Conservation (phyloP, 2,888 invertebrate genomes). For the Lottia scabra region DNA sequence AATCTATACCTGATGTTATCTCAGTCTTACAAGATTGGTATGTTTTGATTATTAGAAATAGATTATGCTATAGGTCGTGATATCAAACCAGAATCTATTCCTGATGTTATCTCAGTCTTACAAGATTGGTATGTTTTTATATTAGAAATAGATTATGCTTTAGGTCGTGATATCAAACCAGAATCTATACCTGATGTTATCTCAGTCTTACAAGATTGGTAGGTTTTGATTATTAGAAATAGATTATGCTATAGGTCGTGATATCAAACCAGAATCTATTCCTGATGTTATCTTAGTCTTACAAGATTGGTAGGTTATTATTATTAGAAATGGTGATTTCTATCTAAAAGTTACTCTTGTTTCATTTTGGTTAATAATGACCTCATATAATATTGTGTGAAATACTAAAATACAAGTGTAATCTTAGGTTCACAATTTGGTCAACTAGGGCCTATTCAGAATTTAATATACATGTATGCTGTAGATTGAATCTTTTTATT, state of each 20-base stretch:
- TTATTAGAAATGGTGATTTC: too few species aligned
- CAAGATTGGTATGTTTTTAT: slow-evolving; percentile 59
- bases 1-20: slow-evolving; percentile 85
- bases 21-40: slow-evolving; percentile 71
- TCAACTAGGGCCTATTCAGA: not conserved
- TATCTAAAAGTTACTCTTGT: too few species aligned
- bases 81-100: slow-evolving; percentile 85
- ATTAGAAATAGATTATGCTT: slow-evolving; percentile 91
- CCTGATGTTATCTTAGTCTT: slow-evolving; percentile 79
- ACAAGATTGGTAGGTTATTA: slow-evolving; percentile 58
- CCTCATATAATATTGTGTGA: too few species aligned
- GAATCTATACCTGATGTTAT: slow-evolving; percentile 86
- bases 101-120: slow-evolving; percentile 78
- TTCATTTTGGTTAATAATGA: too few species aligned
- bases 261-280: slow-evolving; percentile 87
- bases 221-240: slow-evolving; percentile 77
- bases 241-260: slow-evolving; percentile 93
- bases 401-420: too few species aligned
- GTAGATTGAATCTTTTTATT: not conserved
- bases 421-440: not conserved
- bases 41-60: slow-evolving; percentile 77
- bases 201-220: slow-evolving; percentile 71
- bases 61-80: slow-evolving; percentile 95
- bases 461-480: too few species aligned
- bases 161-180: slow-evolving; percentile 90